phyloP scores from a whole-genome alignment of 2,888 invertebrate genomes.

The Pyrochroa serraticornis region DNA sequence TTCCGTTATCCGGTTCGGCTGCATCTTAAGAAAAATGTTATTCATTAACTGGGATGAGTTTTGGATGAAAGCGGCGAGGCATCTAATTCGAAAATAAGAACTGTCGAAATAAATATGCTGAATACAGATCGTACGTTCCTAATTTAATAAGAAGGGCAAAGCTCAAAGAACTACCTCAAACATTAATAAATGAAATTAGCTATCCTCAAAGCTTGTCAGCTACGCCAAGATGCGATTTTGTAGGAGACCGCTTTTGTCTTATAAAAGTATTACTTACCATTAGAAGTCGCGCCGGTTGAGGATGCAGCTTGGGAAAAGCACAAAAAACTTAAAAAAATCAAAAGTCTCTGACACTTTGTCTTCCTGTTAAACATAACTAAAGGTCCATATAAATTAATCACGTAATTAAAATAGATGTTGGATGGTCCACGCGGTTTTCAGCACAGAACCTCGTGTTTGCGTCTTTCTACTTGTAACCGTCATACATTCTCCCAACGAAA shows the following conservation, averaged over 20 bases:
- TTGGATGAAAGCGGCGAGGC: conserved; percentile 7
- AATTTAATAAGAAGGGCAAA: conserved; percentile 25
- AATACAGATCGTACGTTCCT: conserved; percentile 25
- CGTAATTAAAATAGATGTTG: not conserved
- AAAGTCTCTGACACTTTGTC: conserved; percentile 28
- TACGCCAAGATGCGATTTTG: conserved; percentile 49
- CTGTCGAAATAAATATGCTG: conserved; percentile 16
- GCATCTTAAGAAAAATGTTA: conserved; percentile 14
- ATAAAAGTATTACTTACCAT: conserved; percentile 46
- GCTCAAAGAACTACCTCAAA: conserved; percentile 29
- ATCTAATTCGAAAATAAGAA: conserved; percentile 23
- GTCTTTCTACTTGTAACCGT: conserved; percentile 32
- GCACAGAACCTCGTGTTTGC: conserved; percentile 44
- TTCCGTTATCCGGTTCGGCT: conserved; percentile 12
- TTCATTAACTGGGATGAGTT: conserved; percentile 13
- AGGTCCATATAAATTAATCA: conserved; percentile 2
- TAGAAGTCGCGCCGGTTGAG: conserved; percentile 47
- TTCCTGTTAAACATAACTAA: conserved; percentile 17
- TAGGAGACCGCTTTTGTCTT: conserved; percentile 43
- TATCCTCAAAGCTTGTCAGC: conserved; percentile 43
- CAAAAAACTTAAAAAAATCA: conserved; percentile 39
- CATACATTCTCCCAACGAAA: conserved; percentile 42
- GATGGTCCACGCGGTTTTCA: conserved; percentile 13
- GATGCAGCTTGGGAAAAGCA: conserved; percentile 41
- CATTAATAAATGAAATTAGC: conserved; percentile 31